Evolutionary conservation across 2,113 vertebrate species (phyloP).

Genomic region (Polypterus senegalus): DNA sequence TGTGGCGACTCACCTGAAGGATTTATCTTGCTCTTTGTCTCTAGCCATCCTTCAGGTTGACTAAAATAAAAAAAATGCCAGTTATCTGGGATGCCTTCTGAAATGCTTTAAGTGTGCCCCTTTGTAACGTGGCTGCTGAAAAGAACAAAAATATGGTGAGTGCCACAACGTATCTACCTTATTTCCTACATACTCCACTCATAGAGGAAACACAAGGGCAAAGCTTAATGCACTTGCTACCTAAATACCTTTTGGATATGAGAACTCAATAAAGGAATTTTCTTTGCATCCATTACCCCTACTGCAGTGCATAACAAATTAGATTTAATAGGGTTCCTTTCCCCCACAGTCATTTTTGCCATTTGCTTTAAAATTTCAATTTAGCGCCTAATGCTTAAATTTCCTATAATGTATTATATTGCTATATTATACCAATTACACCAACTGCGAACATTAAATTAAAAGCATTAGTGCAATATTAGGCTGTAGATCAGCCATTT

Average conservation of each 20-base stretch:
- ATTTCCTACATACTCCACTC: slow-evolving; percentile 62
- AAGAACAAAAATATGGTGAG: slow-evolving; percentile 60
- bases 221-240: slow-evolving; percentile 64
- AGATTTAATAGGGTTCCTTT: slow-evolving; percentile 89
- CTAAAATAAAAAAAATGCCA: slow-evolving; percentile 5
- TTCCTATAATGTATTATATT: slow-evolving; percentile 69
- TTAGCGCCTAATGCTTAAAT: slow-evolving; percentile 78
- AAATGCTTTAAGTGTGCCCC: slow-evolving; percentile 53
- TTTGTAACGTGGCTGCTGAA: slow-evolving; percentile 55
- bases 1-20: slow-evolving; percentile 74
- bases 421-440: slow-evolving; percentile 78
- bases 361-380: slow-evolving; percentile 90
- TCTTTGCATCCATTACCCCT: slow-evolving; percentile 78
- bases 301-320: slow-evolving; percentile 94
- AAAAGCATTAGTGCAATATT: slow-evolving; percentile 72
- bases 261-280: slow-evolving; percentile 71
- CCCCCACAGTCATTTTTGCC: slow-evolving; percentile 75
- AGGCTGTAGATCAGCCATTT: slow-evolving; percentile 57
- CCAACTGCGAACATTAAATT: slow-evolving; percentile 68
- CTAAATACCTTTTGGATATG: slow-evolving; percentile 83
- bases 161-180: slow-evolving; percentile 59
- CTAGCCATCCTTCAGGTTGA: slow-evolving; percentile 47
- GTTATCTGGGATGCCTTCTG: slow-evolving; percentile 40
- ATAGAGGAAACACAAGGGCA: slow-evolving; percentile 50
- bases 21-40: slow-evolving; percentile 54